These are phyloP conservation scores for Danaus chrysippus DNA, from an alignment of 2,888 invertebrate species.

Conservation along the genomic window DNA sequence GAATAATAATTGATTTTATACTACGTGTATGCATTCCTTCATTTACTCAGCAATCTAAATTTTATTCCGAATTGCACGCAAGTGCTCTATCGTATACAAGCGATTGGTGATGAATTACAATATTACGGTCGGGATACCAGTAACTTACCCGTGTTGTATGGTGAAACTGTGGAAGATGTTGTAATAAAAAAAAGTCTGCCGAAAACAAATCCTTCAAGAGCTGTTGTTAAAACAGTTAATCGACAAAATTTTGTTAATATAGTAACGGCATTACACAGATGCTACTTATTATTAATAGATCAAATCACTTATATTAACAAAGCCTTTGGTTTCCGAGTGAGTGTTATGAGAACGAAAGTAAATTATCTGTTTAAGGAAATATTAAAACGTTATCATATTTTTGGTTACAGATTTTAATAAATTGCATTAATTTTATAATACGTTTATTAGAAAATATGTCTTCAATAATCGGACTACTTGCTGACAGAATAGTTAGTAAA, in stretches of 20 bases:
- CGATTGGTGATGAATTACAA: conserved; percentile 26
- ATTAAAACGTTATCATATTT: too few relatives aligned
- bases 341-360: background rate
- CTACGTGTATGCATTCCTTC: conserved; percentile 28
- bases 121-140: conserved; percentile 10
- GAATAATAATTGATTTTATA: conserved; percentile 19
- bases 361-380: too few relatives aligned
- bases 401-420: background rate
- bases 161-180: too few relatives aligned
- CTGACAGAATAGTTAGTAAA: too few relatives aligned
- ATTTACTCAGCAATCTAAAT: conserved; percentile 26
- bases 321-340: too few relatives aligned
- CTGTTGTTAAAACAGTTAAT: conserved; percentile 12
- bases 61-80: conserved; percentile 24
- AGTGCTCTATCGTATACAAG: conserved; percentile 27
- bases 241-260: conserved; percentile 15
- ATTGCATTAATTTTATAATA: too few relatives aligned
- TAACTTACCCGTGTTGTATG: background rate
- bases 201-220: conserved; percentile 8
- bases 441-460: too few relatives aligned
- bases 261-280: conserved; percentile 18
- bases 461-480: too few relatives aligned
- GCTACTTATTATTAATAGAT: conserved; percentile 28
- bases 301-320: too few relatives aligned
- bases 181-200: too few relatives aligned